These are phyloP conservation scores for Montifringilla adamsi DNA, from an alignment of 2,113 vertebrate species.

Conservation along the genomic window DNA sequence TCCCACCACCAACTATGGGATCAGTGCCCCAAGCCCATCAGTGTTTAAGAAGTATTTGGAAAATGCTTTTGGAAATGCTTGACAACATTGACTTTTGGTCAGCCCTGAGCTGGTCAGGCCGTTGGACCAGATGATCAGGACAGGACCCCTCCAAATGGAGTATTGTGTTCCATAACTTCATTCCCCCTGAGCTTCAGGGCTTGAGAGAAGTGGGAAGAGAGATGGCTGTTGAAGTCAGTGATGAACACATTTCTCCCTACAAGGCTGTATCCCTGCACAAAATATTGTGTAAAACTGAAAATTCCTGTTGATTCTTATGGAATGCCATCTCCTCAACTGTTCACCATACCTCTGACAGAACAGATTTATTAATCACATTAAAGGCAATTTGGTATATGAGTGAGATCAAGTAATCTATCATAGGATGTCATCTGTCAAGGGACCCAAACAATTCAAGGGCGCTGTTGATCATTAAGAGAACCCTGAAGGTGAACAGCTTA, in stretches of 20 bases:
- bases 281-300: not conserved
- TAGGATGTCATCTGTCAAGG: not conserved
- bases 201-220: not conserved
- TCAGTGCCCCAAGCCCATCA: rapidly evolving
- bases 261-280: not conserved
- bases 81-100: not conserved
- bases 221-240: not conserved
- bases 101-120: not conserved
- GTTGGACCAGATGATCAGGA: not conserved
- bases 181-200: not conserved
- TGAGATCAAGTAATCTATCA: not conserved
- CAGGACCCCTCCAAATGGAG: not conserved
- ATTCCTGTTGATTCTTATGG: not conserved
- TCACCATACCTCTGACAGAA: not conserved
- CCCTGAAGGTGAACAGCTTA: not conserved
- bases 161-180: not conserved
- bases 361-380: not conserved
- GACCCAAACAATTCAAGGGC: not conserved
- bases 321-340: not conserved
- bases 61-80: not conserved
- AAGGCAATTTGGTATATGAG: not conserved
- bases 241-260: not conserved
- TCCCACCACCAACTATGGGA: not conserved
- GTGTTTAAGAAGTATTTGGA: not conserved
- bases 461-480: not conserved